These are phyloP conservation scores for Chrysoperla carnea DNA, from an alignment of 1,140 invertebrate genomes.

Conservation along the genomic window DNA sequence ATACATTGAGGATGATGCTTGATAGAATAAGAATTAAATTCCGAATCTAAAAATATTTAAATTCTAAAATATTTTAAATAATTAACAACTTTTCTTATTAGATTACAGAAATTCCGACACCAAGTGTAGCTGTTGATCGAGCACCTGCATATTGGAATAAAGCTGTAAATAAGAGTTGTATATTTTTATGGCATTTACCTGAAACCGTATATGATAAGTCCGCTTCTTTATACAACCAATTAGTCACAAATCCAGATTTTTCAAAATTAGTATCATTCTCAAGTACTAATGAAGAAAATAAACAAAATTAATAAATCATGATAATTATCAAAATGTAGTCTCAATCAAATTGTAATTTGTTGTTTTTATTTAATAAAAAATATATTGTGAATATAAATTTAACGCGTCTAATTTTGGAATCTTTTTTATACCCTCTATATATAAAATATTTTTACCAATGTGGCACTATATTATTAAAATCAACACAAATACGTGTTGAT, in stretches of 20 bases:
- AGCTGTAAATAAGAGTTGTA: slow-evolving; percentile 31
- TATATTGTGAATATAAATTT: neutral
- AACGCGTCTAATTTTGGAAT: no score
- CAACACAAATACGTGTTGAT: no score
- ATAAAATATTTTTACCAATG: no score
- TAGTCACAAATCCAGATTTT: neutral
- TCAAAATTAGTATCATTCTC: neutral
- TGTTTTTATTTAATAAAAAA: neutral
- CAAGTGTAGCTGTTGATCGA: slow-evolving; percentile 27
- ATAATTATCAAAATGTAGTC: neutral
- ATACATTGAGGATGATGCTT: no score
- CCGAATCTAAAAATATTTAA: no score
- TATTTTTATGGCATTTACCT: slow-evolving; percentile 28
- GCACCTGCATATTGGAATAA: slow-evolving; percentile 29
- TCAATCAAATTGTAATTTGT: neutral
- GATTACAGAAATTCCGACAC: slow-evolving; percentile 30
- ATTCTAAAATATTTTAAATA: no score
- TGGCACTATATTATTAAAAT: no score
- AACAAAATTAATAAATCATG: neutral
- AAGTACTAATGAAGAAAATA: neutral
- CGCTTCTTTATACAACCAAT: slow-evolving; percentile 2
- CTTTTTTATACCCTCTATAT: no score
- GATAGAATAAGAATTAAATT: no score
- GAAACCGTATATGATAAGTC: neutral
- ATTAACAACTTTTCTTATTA: slow-evolving; percentile 24